phyloP scores from a whole-genome alignment of 2,113 vertebrate genomes.

The Sceloporus undulatus region DNA sequence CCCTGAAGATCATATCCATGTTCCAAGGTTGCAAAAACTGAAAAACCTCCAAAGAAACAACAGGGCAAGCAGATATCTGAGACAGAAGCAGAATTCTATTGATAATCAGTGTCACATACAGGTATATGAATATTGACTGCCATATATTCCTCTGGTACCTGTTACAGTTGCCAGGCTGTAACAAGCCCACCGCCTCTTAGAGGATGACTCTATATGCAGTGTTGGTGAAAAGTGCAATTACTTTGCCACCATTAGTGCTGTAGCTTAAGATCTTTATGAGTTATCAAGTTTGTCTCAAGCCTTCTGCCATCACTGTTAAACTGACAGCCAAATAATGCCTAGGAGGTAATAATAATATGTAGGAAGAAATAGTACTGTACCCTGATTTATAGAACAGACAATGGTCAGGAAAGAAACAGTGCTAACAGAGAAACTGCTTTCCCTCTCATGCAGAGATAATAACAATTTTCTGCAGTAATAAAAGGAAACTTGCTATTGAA shows the following conservation, averaged over 20 bases:
- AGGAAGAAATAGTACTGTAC: not conserved
- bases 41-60: not conserved
- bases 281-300: not conserved
- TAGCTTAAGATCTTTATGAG: not conserved
- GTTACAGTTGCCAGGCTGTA: not conserved
- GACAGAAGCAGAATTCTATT: not conserved
- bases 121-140: not conserved
- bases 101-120: not conserved
- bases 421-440: constrained; percentile 18
- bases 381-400: not conserved
- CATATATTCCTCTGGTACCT: too few relatives aligned
- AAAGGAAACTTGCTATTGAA: fast-evolving
- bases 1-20: not conserved
- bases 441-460: constrained; percentile 25
- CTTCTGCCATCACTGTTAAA: not conserved
- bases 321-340: not conserved
- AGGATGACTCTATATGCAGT: not conserved
- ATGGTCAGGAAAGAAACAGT: not conserved
- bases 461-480: not conserved
- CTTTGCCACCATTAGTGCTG: not conserved
- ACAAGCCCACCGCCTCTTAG: not conserved
- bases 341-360: not conserved
- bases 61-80: not conserved
- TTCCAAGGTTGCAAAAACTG: not conserved
- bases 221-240: not conserved